Evolutionary conservation across 1,140 invertebrate species (phyloP).

Genomic region (Pachypeltis micranthus): DNA sequence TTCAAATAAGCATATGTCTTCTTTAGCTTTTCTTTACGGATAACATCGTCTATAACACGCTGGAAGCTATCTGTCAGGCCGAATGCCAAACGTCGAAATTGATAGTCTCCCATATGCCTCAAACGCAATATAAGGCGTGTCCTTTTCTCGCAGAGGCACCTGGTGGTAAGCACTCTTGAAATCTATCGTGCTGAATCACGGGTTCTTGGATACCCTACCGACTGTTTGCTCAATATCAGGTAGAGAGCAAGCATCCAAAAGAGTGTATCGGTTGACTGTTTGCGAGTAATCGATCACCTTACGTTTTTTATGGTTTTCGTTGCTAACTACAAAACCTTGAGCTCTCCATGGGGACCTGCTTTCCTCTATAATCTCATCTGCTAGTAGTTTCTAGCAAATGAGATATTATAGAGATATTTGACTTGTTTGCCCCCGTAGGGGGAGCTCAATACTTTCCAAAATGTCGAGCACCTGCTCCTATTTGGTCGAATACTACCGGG

Average conservation of each 20-base stretch:
- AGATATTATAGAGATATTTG: too few relatives aligned
- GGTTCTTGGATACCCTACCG: not conserved
- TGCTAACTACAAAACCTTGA: not conserved
- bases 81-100: not conserved
- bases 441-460: too few relatives aligned
- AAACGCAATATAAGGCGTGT: not conserved
- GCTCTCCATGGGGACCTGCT: not conserved
- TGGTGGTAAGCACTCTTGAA: not conserved
- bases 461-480: too few relatives aligned
- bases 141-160: not conserved
- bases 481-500: too few relatives aligned
- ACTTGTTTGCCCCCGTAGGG: too few relatives aligned
- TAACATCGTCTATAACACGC: conserved; percentile 22
- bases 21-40: conserved; percentile 17
- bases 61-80: conserved; percentile 25
- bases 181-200: not conserved
- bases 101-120: not conserved
- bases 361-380: too few relatives aligned
- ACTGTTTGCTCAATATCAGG: not conserved
- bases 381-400: too few relatives aligned
- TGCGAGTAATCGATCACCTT: not conserved
- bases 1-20: conserved; percentile 16
- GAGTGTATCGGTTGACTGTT: not conserved
- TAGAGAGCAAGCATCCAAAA: not conserved
- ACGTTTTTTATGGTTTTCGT: not conserved